Percentiles rank a stretch among this genome's conserved stretches.
Conservation (phyloP, 2,797 vertebrate genomes). For the Lagodon rhomboides region DNA sequence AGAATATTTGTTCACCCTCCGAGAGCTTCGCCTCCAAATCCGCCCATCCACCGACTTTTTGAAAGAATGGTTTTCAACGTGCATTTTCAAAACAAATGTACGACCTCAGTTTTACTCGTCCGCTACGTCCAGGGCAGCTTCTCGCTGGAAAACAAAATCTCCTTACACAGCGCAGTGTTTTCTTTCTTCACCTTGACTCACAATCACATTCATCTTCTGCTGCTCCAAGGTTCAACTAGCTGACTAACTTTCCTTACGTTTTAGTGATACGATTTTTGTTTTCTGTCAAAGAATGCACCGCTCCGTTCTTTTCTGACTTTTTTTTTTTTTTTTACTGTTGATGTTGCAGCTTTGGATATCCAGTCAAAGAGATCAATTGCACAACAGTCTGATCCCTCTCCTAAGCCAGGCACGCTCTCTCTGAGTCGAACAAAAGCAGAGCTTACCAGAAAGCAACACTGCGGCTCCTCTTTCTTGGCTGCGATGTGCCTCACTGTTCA, state of each 20-base stretch:
- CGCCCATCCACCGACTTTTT: constrained; percentile 9
- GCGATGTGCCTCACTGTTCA: constrained; percentile 21
- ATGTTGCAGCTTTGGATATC: constrained; percentile 49
- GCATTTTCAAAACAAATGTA: constrained; percentile 15
- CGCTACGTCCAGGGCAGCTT: neutral
- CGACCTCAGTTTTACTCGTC: neutral
- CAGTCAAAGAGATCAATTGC: constrained; percentile 60
- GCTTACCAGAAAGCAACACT: constrained; percentile 55
- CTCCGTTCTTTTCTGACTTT: neutral
- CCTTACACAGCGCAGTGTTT: neutral
- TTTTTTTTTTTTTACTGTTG: constrained; percentile 18
- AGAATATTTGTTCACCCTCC: constrained; percentile 51
- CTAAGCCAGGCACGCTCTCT: constrained; percentile 51
- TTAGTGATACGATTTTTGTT: constrained; percentile 1
- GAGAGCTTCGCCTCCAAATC: constrained; percentile 35
- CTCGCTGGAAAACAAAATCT: neutral
- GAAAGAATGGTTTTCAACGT: constrained; percentile 18
- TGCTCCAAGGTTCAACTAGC: constrained; percentile 4
- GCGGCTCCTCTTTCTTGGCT: constrained; percentile 43
- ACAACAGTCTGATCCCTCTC: constrained; percentile 51
- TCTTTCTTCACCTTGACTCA: neutral
- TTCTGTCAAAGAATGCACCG: constrained; percentile 1
- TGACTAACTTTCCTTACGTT: neutral
- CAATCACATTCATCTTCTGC: neutral
- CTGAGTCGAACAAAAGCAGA: constrained; percentile 50